Conservation (phyloP, 2,888 invertebrate genomes). For the Trichogramma dendrolimi region DNA sequence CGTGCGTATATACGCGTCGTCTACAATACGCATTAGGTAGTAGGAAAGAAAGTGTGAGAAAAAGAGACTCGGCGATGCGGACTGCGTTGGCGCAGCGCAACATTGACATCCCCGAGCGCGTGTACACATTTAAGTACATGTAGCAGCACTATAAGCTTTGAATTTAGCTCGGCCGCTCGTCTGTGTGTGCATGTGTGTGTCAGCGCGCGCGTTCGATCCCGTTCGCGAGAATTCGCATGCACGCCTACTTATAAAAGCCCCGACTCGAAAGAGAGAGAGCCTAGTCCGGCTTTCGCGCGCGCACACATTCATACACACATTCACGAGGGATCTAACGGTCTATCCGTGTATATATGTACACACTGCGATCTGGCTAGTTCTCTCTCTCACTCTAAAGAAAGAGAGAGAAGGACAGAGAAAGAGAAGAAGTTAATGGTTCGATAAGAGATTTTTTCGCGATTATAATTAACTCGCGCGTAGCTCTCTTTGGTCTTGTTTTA, state of each 20-base stretch:
- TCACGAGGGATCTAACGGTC: slow-evolving; percentile 17
- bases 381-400: background rate
- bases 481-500: slow-evolving; percentile 10
- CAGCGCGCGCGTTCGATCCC: slow-evolving; percentile 14
- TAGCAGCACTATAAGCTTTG: too few relatives aligned
- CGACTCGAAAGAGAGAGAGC: too few relatives aligned
- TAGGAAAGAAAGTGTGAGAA: too few relatives aligned
- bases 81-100: background rate
- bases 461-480: slow-evolving; percentile 27
- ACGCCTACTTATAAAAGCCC: background rate
- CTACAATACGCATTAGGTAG: too few relatives aligned
- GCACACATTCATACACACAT: slow-evolving; percentile 3
- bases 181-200: background rate
- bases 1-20: too few relatives aligned
- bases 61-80: too few relatives aligned
- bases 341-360: background rate
- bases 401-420: slow-evolving; percentile 2
- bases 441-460: slow-evolving; percentile 29
- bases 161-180: too few relatives aligned
- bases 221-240: slow-evolving; percentile 21
- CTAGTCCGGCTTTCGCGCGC: background rate
- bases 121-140: background rate
- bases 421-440: slow-evolving; percentile 28
- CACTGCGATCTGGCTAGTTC: slow-evolving; percentile 5
- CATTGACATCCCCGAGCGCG: slow-evolving; percentile 9